A percentile compares a stretch with the other conserved stretches of the same genome.
These are phyloP conservation scores for Drosophila auraria DNA, from an alignment of 1,140 invertebrate genomes.

Conservation along the genomic window DNA sequence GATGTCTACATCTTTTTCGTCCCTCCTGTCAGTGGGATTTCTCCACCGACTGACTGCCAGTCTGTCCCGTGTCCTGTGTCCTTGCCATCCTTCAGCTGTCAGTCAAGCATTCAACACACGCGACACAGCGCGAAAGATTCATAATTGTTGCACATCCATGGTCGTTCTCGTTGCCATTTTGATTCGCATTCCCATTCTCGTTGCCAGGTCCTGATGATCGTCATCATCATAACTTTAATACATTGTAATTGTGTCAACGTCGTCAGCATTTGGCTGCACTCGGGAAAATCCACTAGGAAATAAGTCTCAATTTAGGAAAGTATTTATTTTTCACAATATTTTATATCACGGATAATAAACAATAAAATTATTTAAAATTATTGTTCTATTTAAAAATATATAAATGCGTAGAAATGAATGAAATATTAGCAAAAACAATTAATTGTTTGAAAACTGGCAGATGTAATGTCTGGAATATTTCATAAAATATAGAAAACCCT, in stretches of 20 bases:
- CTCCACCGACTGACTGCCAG: conserved; percentile 18
- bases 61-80: conserved; percentile 32
- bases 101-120: conserved; percentile 64
- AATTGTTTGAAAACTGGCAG: too few relatives aligned
- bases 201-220: conserved; percentile 31
- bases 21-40: conserved; percentile 47
- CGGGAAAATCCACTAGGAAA: background rate
- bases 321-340: too few relatives aligned
- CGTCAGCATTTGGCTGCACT: conserved; percentile 9
- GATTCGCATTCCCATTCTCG: conserved; percentile 20
- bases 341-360: too few relatives aligned
- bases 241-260: conserved; percentile 78
- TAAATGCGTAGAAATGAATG: too few relatives aligned
- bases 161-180: conserved; percentile 13
- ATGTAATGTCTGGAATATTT: too few relatives aligned
- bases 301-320: too few relatives aligned
- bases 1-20: conserved; percentile 63
- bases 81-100: conserved; percentile 74
- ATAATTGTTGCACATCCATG: conserved; percentile 73
- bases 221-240: conserved; percentile 73
- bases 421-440: too few relatives aligned
- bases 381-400: too few relatives aligned
- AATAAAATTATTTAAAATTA: too few relatives aligned
- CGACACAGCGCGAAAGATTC: conserved; percentile 70
- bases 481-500: background rate